Percentiles rank a stretch among this genome's conserved stretches.
Evolutionary conservation across 2,797 vertebrate species (phyloP).

Genomic region (Serranus cabrilla): DNA sequence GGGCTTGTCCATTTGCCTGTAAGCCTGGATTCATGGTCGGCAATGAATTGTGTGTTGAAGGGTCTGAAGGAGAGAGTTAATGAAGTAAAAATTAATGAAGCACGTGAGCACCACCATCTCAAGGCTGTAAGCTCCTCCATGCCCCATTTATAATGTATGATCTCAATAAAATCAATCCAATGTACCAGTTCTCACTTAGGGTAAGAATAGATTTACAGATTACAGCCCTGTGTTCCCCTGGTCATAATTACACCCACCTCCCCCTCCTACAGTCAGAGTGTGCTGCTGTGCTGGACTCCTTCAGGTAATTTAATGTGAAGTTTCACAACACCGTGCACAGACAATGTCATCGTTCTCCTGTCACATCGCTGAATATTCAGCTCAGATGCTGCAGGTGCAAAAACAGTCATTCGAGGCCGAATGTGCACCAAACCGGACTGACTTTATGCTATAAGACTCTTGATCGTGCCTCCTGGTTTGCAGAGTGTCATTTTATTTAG

Average conservation of each 20-base stretch:
- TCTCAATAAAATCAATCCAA: conserved; percentile 92
- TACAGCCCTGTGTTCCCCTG: conserved; percentile 79
- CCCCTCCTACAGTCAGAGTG: conserved; percentile 38
- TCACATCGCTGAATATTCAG: conserved; percentile 34
- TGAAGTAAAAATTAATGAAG: conserved; percentile 91
- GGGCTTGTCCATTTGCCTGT: conserved; percentile 63
- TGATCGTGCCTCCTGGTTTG: conserved; percentile 18
- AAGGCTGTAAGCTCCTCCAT: conserved; percentile 86
- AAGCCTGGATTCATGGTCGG: conserved; percentile 71
- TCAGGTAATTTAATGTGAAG: conserved; percentile 64
- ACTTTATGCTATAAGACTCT: not conserved
- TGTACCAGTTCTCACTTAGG: conserved; percentile 89
- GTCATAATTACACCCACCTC: conserved; percentile 76
- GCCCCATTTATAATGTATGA: conserved; percentile 89
- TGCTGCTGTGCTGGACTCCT: conserved; percentile 40
- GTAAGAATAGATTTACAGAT: conserved; percentile 87
- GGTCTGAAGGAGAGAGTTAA: conserved; percentile 89
- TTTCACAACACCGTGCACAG: conserved; percentile 76
- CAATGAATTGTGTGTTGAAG: conserved; percentile 81
- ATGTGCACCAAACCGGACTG: conserved; percentile 1
- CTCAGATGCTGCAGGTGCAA: conserved; percentile 35
- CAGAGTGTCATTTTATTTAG: conserved; percentile 19
- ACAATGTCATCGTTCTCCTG: conserved; percentile 54
- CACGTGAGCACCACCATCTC: conserved; percentile 85
- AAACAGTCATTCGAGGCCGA: conserved; percentile 8